Percentiles rank a stretch among this genome's conserved stretches.
Conservation (phyloP, 92 coral and sea anemone genomes). For the Scolanthus callimorphus region DNA sequence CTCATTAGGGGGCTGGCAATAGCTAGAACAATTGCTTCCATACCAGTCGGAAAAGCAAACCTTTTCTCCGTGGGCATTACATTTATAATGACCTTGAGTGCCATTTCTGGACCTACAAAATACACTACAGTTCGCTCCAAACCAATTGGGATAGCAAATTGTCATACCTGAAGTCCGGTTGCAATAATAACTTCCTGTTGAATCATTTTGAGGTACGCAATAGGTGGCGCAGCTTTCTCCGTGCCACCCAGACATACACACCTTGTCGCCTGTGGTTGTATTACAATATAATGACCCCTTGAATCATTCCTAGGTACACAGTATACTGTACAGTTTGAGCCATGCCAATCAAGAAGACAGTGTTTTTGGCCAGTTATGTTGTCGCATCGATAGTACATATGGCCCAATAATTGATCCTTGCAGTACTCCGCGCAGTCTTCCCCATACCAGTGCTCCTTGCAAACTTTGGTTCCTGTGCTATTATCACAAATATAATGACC, state of each 20-base stretch:
- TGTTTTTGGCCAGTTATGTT: slow-evolving; percentile 21
- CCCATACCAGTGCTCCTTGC: slow-evolving; percentile 69
- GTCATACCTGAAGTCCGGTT: slow-evolving; percentile 29
- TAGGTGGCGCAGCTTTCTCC: slow-evolving; percentile 31
- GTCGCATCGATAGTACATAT: slow-evolving; percentile 35
- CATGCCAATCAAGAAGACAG: background rate
- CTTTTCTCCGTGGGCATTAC: slow-evolving; percentile 22
- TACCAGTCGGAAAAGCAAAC: slow-evolving; percentile 40
- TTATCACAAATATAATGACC: slow-evolving; percentile 55
- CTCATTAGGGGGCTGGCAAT: slow-evolving; percentile 6
- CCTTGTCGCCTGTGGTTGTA: slow-evolving; percentile 7
- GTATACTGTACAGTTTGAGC: slow-evolving; percentile 17
- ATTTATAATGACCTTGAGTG: slow-evolving; percentile 32
- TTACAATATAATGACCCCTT: slow-evolving; percentile 24
- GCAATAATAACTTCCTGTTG: slow-evolving; percentile 53
- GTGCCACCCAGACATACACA: slow-evolving; percentile 37
- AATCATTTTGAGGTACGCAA: slow-evolving; percentile 44
- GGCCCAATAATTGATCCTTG: slow-evolving; percentile 1
- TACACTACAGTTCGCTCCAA: slow-evolving; percentile 48
- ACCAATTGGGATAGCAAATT: slow-evolving; percentile 58
- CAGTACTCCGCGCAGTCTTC: slow-evolving; percentile 62
- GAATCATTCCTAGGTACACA: slow-evolving; percentile 28
- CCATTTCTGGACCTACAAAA: slow-evolving; percentile 36
- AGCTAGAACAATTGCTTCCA: slow-evolving; percentile 21
- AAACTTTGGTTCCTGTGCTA: slow-evolving; percentile 57